Percentiles rank a stretch among this genome's conserved stretches.
Conservation (phyloP, 2,888 invertebrate genomes). For the Kuschelorhynchus macadamiae region DNA sequence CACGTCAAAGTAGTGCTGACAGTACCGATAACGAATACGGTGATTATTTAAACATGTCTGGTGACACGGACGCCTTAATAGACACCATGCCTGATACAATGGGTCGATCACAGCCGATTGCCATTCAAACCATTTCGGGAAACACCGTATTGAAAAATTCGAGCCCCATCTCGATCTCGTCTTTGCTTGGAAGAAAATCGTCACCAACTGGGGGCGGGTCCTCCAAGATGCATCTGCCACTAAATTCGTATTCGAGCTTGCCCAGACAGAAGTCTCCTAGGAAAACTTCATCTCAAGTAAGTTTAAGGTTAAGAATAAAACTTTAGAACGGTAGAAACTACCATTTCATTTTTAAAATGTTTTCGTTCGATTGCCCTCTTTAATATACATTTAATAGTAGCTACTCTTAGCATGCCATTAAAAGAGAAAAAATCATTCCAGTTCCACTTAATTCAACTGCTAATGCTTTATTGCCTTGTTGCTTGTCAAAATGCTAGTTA, state of each 20-base stretch:
- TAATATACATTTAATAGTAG: too few species aligned
- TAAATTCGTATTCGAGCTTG: conserved; percentile 69
- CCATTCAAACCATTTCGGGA: conserved; percentile 70
- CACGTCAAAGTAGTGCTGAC: conserved; percentile 61
- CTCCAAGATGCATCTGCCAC: conserved; percentile 69
- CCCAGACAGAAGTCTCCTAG: conserved; percentile 62
- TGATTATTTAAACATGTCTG: conserved; percentile 73
- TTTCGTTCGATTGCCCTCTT: too few species aligned
- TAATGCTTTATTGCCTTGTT: too few species aligned
- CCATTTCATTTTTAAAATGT: too few species aligned
- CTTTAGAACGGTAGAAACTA: too few species aligned
- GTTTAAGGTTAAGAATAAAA: too few species aligned
- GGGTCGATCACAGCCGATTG: conserved; percentile 75
- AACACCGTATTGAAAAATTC: conserved; percentile 59
- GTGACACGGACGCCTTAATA: conserved; percentile 27
- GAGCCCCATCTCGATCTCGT: conserved; percentile 54
- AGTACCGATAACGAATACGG: conserved; percentile 59
- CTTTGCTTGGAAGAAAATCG: conserved; percentile 62
- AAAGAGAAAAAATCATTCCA: too few species aligned
- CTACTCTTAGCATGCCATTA: too few species aligned
- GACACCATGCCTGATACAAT: conserved; percentile 45
- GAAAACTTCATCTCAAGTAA: conserved; percentile 38
- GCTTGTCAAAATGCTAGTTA: too few species aligned
- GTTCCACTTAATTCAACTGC: too few species aligned
- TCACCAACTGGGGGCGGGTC: conserved; percentile 64